phyloP scores from a whole-genome alignment of 2,888 invertebrate species.

The Agrochola lychnidis region DNA sequence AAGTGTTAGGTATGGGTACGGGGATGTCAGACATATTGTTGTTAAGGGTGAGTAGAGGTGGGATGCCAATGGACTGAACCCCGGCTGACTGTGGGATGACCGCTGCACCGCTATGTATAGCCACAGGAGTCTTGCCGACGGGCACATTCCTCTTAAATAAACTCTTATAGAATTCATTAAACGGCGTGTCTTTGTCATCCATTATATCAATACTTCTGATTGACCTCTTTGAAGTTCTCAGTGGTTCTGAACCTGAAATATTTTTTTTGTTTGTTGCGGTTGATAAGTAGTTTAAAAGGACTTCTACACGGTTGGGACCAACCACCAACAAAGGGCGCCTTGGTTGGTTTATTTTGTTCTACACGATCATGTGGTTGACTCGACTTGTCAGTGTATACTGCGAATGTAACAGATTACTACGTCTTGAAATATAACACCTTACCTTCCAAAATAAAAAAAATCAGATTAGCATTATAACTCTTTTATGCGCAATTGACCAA shows the following conservation, averaged over 20 bases:
- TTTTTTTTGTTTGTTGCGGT: too few relatives aligned
- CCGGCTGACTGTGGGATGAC: slow-evolving; percentile 78
- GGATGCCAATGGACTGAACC: slow-evolving; percentile 80
- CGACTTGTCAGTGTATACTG: too few relatives aligned
- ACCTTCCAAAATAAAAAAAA: too few relatives aligned
- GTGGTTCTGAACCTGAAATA: slow-evolving; percentile 32
- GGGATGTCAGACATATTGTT: slow-evolving; percentile 82
- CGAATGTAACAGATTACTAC: too few relatives aligned
- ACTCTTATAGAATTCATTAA: slow-evolving; percentile 52
- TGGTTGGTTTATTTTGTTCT: too few relatives aligned
- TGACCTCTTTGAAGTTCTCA: slow-evolving; percentile 27
- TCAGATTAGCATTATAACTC: too few relatives aligned
- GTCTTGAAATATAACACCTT: too few relatives aligned
- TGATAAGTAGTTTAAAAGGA: neutral
- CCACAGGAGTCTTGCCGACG: slow-evolving; percentile 64
- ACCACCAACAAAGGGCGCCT: too few relatives aligned
- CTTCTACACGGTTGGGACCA: too few relatives aligned
- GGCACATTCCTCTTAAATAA: slow-evolving; percentile 68
- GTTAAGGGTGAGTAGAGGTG: slow-evolving; percentile 80
- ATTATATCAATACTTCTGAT: slow-evolving; percentile 31
- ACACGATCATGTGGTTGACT: too few relatives aligned
- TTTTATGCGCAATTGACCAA: too few relatives aligned
- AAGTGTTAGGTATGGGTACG: slow-evolving; percentile 86
- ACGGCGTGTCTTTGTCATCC: slow-evolving; percentile 52
- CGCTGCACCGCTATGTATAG: slow-evolving; percentile 77